Base-by-base conservation (phyloP, 2,888 invertebrate genomes). In the Camptogramma bilineatum region DNA sequence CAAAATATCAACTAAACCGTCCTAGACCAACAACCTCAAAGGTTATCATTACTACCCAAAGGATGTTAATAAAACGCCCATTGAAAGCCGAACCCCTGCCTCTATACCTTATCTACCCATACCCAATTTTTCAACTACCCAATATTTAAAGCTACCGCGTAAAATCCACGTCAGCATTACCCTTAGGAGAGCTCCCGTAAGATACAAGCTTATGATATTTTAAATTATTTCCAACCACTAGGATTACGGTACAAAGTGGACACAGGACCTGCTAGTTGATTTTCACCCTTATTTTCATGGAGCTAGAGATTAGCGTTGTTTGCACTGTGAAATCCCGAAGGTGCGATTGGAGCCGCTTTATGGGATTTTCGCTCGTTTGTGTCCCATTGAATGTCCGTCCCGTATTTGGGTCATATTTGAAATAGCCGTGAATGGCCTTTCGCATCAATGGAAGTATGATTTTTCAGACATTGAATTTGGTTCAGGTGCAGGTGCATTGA, bases 321-420 rank as follows among this genome's bases (percentile, higher is more conserved):
- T 19, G 60, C 9, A 10, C 17, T 13, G 51, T 46, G n/a, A 28
- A n/a, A 10, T 66, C 52, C 34, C 62, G 57, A 59, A 66, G 57
- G 63, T 62, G 51, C 47, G 48, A 18, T 53, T 52, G 64, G 70
- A 65, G 67, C 70, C 64, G 68, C 71, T 74, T 71, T 75, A 74
- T 72, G 72, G 72, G 66, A 74, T 75, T 76, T 73, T 71, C 69
- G 60, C 60, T 64, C 68, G 69, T 71, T 67, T 64, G 66, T 57
- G 67, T 69, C 66, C 72, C 64, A 66, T 69, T 73, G 68, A 71
- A 67, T 57, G 59, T 54, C 57, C 62, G 73, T 70, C 72, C 50
- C 72, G 69, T 74, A 82, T 83, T 80, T 78, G 73, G 81, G 82
- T 81, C 82, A 82, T 77, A 80, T 81, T 78, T 78, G 78, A 70